These are phyloP conservation scores for Callinectes sapidus DNA, from an alignment of 2,888 invertebrate species.

Conservation along the genomic window DNA sequence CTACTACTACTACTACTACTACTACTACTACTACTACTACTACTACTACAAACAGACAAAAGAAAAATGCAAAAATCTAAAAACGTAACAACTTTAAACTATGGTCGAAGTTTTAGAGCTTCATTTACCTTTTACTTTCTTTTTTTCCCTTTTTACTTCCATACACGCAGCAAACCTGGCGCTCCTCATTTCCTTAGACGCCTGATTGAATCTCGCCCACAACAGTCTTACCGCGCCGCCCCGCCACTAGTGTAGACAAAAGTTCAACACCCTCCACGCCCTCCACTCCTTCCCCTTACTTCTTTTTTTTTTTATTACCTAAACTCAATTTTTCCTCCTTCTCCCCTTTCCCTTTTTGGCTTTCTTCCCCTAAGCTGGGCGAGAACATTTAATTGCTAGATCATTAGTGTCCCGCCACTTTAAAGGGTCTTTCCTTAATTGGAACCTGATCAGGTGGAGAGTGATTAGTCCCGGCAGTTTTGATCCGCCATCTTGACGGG, in stretches of 20 bases:
- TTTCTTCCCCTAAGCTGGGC: constrained; percentile 28
- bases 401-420: constrained; percentile 48
- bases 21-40: background rate
- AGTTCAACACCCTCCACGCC: constrained; percentile 4
- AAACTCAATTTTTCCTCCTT: background rate
- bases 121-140: background rate
- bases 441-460: constrained; percentile 17
- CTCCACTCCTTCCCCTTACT: background rate
- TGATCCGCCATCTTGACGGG: constrained; percentile 30
- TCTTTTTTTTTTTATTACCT: background rate
- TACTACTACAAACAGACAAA: background rate
- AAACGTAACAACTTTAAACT: background rate
- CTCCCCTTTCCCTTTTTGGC: constrained; percentile 6
- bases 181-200: background rate
- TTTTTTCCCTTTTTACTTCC: background rate
- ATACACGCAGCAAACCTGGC: background rate
- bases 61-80: background rate
- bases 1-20: no score
- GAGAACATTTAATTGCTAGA: constrained; percentile 40
- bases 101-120: background rate
- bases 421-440: constrained; percentile 45
- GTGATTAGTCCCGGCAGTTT: constrained; percentile 18
- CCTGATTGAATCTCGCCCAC: background rate
- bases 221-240: background rate
- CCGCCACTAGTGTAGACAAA: background rate